Base-by-base conservation (phyloP, 2,113 vertebrate species). In the Erythrolamprus reginae region DNA sequence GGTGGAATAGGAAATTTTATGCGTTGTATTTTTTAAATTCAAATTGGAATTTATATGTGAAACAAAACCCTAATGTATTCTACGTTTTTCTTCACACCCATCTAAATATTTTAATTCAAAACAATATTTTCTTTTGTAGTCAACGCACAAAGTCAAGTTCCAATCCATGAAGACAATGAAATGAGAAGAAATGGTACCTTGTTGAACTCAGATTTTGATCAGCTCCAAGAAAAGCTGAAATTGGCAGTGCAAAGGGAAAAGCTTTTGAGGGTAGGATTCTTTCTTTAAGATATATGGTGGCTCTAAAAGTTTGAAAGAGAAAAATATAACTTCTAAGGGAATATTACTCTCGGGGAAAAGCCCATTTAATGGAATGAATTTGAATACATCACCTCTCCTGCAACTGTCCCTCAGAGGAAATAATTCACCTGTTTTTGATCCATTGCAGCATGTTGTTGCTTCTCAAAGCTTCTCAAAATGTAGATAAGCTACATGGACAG, bases 221-320 rank as follows among this genome's bases (percentile, higher is more conserved):
- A 97, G 87, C 95, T 96, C 47, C 94, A 95, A 93, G 97, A 97
- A 93, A 96, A 97, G 93, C 91, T 97, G 90, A 97, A 93, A 17
- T 1, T 94, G 90, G 95, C 94, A 96, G 93, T 95, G 91, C 92
- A 96, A 90, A 96, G 91, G 94, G 97, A 98, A 93, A 97, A 96
- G 84, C 82, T 95, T 87, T 91, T 96, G 94, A 96, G 97, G 97
- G 97, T 98, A 96, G n/a, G 86, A 77, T 91, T 52, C 3, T 65
- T 51, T 95, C 56, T 2, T 47, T 13, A 56, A 51, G 53, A 9
- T 4, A 38, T 10, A 48, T 24, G 15, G 82, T 51, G 9, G 7
- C 52, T 48, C 24, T 82, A 5, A 77, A 23, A 77, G 38, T n/a
- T 42, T 42, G 70, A 42, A 77, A 77, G 33, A 77, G 70, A 42